A percentile compares a stretch with the other conserved stretches of the same genome.
Evolutionary conservation across 2,113 vertebrate genomes (phyloP).

Genomic region (Microtus ochrogaster): DNA sequence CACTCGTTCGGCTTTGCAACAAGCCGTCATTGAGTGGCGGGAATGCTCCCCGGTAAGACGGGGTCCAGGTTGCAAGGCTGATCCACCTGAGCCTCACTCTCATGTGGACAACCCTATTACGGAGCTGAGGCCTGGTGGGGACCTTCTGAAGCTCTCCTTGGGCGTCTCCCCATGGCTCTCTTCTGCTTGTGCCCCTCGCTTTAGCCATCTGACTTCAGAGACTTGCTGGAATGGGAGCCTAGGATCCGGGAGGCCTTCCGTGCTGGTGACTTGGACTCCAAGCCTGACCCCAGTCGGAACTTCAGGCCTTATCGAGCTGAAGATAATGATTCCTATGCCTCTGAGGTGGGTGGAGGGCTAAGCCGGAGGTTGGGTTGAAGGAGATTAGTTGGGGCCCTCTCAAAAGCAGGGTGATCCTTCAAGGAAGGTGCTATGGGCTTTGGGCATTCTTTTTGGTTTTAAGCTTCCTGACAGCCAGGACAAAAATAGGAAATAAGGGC

Average conservation of each 20-base stretch:
- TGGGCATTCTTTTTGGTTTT: background rate
- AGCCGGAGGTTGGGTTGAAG: background rate
- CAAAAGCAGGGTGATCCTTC: background rate
- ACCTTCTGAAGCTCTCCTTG: conserved; percentile 81
- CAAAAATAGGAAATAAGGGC: no score
- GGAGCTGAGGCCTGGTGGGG: background rate
- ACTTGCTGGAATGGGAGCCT: conserved; percentile 86
- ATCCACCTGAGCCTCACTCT: background rate
- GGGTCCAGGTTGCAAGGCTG: background rate
- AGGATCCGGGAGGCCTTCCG: conserved; percentile 81
- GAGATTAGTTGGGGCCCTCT: background rate
- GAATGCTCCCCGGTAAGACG: background rate
- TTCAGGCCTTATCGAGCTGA: conserved; percentile 88
- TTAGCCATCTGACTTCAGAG: conserved; percentile 97
- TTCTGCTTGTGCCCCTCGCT: conserved; percentile 95
- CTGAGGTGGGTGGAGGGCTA: conserved; percentile 86
- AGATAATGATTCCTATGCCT: conserved; percentile 89
- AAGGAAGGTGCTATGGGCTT: background rate
- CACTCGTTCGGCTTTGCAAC: background rate
- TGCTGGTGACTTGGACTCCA: conserved; percentile 85
- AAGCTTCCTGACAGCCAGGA: conserved; percentile 1
- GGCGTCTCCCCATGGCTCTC: conserved; percentile 88
- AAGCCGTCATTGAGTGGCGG: background rate
- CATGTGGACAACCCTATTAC: background rate
- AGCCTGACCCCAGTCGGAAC: conserved; percentile 84